phyloP scores from a whole-genome alignment of 1,140 invertebrate species.

The Trypoxylus dichotomus region DNA sequence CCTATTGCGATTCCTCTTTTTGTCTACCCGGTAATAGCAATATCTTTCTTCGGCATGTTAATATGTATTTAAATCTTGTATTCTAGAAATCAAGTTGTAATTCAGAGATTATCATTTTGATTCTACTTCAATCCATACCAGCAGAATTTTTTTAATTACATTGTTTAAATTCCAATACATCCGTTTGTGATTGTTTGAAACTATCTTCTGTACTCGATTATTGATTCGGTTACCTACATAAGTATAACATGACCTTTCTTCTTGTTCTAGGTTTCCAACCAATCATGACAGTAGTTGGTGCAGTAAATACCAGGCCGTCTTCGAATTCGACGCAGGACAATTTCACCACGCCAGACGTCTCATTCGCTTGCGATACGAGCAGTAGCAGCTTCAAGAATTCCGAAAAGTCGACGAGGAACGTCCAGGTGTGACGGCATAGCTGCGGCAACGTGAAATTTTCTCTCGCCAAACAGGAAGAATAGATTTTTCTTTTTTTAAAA shows the following conservation, averaged over 20 bases:
- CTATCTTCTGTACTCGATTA: too few relatives aligned
- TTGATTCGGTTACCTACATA: too few relatives aligned
- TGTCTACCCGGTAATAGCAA: too few relatives aligned
- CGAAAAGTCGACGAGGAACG: slow-evolving; percentile 49
- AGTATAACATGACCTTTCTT: background rate
- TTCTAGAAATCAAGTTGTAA: too few relatives aligned
- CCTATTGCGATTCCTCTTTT: too few relatives aligned
- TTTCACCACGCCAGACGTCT: slow-evolving; percentile 33
- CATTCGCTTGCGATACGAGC: slow-evolving; percentile 40
- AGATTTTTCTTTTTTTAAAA: slow-evolving; percentile 33
- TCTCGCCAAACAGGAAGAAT: slow-evolving; percentile 40
- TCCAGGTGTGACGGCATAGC: slow-evolving; percentile 65
- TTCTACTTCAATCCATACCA: too few relatives aligned
- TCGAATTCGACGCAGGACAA: slow-evolving; percentile 32
- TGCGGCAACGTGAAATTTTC: slow-evolving; percentile 50
- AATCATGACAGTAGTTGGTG: slow-evolving; percentile 57
- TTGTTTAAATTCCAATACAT: too few relatives aligned
- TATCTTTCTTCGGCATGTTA: too few relatives aligned
- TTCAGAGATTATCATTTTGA: too few relatives aligned
- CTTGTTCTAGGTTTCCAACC: slow-evolving; percentile 58
- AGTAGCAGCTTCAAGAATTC: slow-evolving; percentile 34
- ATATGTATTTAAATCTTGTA: too few relatives aligned
- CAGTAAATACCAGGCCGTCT: slow-evolving; percentile 33
- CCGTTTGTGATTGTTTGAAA: too few relatives aligned
- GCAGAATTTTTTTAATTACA: too few relatives aligned